These are phyloP conservation scores for Malurus melanocephalus DNA, from an alignment of 2,113 vertebrate genomes.

Conservation along the genomic window DNA sequence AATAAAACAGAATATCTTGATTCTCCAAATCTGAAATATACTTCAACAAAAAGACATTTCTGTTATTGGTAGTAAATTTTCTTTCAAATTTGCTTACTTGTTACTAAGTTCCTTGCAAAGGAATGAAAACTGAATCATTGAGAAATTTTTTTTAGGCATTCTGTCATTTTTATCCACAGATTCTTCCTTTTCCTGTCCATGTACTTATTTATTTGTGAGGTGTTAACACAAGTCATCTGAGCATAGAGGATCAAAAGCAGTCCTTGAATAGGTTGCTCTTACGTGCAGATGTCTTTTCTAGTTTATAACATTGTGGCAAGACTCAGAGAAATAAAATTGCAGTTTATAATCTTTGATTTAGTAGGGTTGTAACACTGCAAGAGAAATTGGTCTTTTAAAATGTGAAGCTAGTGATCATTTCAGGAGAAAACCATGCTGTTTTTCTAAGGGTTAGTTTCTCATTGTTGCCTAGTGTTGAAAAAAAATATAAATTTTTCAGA, in stretches of 20 bases:
- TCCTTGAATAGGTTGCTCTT: background rate
- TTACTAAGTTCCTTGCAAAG: background rate
- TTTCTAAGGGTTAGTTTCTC: constrained; percentile 59
- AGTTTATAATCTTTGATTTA: background rate
- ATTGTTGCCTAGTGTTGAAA: constrained; percentile 42
- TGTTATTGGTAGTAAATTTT: background rate
- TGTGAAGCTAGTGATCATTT: background rate
- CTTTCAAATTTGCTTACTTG: background rate
- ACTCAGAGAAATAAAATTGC: background rate
- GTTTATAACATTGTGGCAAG: background rate
- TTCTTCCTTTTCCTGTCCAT: background rate
- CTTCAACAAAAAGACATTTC: background rate
- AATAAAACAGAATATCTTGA: background rate
- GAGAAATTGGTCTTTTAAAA: background rate
- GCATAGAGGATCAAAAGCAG: background rate
- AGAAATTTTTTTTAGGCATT: background rate
- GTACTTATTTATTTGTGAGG: background rate
- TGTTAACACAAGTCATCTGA: background rate
- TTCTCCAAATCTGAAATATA: background rate
- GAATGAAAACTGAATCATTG: background rate
- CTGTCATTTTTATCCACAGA: background rate
- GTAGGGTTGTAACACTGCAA: background rate
- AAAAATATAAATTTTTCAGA: background rate
- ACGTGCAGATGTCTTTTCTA: background rate
- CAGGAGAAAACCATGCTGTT: constrained; percentile 25